phyloP scores from a whole-genome alignment of 2,113 vertebrate genomes.

The Prolemur simus region DNA sequence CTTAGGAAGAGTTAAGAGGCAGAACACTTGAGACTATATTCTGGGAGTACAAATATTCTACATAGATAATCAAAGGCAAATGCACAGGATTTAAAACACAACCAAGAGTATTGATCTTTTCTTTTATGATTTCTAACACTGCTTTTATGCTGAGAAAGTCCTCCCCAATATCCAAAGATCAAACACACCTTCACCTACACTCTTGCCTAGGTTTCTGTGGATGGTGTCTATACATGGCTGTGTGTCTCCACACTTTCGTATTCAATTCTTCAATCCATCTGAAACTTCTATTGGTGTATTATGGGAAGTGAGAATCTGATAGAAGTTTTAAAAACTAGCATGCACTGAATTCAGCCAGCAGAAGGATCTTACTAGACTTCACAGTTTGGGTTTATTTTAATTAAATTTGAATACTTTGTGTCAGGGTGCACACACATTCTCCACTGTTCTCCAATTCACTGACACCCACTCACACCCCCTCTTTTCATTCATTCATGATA shows the following conservation, averaged over 20 bases:
- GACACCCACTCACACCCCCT: neutral
- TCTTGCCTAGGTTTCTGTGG: neutral
- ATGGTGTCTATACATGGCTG: rapidly evolving
- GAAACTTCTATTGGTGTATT: neutral
- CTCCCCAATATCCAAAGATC: neutral
- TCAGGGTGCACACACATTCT: neutral
- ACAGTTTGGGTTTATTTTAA: neutral
- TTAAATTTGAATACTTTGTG: neutral
- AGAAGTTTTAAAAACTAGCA: rapidly evolving
- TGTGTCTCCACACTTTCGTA: neutral
- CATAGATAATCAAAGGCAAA: neutral
- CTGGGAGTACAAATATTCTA: neutral
- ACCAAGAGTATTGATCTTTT: neutral
- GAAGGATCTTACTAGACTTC: neutral
- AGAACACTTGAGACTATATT: too few relatives aligned
- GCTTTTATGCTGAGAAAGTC: neutral
- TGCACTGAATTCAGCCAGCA: neutral
- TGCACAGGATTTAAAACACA: neutral
- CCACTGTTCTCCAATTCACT: neutral
- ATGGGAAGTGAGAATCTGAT: neutral
- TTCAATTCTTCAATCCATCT: neutral
- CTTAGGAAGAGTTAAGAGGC: neutral
- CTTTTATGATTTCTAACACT: too few relatives aligned
- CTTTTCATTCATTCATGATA: neutral
- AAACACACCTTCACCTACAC: neutral